These are phyloP conservation scores for Psettodes erumei DNA, from an alignment of 2,113 vertebrate genomes.

Conservation along the genomic window DNA sequence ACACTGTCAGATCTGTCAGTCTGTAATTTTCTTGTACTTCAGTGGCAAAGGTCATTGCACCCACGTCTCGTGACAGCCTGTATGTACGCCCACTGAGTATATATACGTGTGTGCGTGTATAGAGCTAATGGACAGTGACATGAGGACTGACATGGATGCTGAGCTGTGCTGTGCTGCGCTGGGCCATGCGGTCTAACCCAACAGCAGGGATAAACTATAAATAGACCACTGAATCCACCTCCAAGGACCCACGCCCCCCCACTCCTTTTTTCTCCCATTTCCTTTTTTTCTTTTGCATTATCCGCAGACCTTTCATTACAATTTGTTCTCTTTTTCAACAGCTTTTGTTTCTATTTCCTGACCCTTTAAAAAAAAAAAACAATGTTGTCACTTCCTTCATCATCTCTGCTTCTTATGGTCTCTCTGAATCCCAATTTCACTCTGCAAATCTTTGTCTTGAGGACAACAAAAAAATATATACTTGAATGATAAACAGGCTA, in stretches of 20 bases:
- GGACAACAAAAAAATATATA: conserved; percentile 10
- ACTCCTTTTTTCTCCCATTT: conserved; percentile 34
- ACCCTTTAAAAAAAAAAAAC: background rate
- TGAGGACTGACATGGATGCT: conserved; percentile 72
- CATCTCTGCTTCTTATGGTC: background rate
- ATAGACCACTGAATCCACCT: conserved; percentile 67
- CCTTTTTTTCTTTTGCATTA: conserved; percentile 43
- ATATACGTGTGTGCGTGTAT: conserved; percentile 18
- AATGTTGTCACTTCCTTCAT: conserved; percentile 9
- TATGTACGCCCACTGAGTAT: conserved; percentile 20
- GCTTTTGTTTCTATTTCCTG: conserved; percentile 25
- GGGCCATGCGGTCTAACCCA: conserved; percentile 67
- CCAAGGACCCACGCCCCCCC: conserved; percentile 20
- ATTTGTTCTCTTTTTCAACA: background rate
- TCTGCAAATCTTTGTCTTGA: conserved; percentile 9
- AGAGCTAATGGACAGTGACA: conserved; percentile 61
- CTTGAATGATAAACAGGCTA: conserved; percentile 51
- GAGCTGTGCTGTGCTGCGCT: conserved; percentile 60
- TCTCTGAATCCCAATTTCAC: conserved; percentile 8
- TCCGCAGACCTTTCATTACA: conserved; percentile 47
- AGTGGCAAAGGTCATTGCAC: conserved; percentile 51
- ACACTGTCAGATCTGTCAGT: background rate
- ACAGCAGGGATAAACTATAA: conserved; percentile 79
- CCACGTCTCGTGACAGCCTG: conserved; percentile 29
- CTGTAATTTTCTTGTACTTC: conserved; percentile 31